Evolutionary conservation across 2,113 vertebrate genomes (phyloP).

Genomic region (Pluvialis apricaria): DNA sequence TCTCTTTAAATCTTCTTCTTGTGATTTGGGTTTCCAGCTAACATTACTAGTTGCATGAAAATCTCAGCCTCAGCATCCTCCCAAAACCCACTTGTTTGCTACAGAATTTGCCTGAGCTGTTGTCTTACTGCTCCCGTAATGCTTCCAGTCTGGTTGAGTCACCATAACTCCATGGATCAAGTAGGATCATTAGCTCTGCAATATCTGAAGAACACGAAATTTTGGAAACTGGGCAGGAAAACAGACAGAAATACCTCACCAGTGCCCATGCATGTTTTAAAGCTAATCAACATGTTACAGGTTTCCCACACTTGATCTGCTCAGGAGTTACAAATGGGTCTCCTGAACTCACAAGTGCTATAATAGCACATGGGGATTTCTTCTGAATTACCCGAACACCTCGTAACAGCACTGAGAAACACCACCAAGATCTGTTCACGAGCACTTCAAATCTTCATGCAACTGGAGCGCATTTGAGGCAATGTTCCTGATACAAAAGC

Average conservation of each 20-base stretch:
- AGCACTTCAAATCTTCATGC: background rate
- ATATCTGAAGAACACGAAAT: background rate
- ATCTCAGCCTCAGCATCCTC: background rate
- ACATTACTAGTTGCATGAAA: background rate
- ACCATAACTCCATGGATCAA: background rate
- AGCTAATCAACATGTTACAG: background rate
- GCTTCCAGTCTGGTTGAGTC: background rate
- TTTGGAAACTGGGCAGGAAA: background rate
- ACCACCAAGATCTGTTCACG: background rate
- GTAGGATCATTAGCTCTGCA: background rate
- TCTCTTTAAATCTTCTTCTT: background rate
- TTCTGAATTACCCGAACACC: background rate
- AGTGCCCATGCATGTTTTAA: background rate
- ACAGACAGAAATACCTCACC: background rate
- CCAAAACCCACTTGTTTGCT: background rate
- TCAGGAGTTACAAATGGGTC: background rate
- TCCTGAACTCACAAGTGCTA: background rate
- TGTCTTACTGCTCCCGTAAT: background rate
- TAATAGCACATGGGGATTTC: background rate
- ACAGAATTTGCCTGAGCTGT: background rate
- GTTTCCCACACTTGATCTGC: background rate
- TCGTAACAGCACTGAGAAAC: background rate
- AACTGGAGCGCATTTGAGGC: background rate
- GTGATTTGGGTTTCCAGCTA: background rate
- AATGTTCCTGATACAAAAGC: background rate